These are phyloP conservation scores for Oopsacas minuta DNA, from an alignment of 37 sponge, comb jelly and placozoan species.

Conservation along the genomic window DNA sequence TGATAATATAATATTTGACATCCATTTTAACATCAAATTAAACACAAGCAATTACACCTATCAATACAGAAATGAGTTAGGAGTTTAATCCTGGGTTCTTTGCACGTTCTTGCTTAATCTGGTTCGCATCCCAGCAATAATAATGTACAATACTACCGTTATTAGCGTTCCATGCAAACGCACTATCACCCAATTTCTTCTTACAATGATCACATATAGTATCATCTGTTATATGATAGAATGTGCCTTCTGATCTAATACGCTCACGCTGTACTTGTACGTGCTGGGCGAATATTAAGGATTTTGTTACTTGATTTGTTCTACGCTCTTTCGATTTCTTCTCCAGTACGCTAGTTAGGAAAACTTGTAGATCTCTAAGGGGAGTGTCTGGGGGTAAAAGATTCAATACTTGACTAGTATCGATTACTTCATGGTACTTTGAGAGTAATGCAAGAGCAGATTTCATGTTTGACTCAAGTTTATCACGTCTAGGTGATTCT, in stretches of 20 bases:
- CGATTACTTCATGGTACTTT: constrained; percentile 49
- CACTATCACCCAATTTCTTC: constrained; percentile 55
- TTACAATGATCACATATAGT: constrained; percentile 37
- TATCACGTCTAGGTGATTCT: background rate
- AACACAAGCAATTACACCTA: background rate
- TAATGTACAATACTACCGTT: constrained; percentile 44
- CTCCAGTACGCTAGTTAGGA: constrained; percentile 45
- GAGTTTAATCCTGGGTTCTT: background rate
- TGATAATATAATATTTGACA: background rate
- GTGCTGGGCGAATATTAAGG: constrained; percentile 47
- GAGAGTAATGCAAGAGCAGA: constrained; percentile 46
- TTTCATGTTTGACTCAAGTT: constrained; percentile 41
- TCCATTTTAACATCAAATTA: background rate
- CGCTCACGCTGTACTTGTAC: constrained; percentile 49
- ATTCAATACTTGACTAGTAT: constrained; percentile 61
- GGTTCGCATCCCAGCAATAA: constrained; percentile 35
- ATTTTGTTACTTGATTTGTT: constrained; percentile 42
- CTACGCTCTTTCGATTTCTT: constrained; percentile 30
- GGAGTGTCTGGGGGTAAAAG: constrained; percentile 35
- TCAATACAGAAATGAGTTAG: background rate
- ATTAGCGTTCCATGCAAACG: constrained; percentile 54
- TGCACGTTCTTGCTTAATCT: background rate
- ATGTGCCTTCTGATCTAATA: constrained; percentile 25
- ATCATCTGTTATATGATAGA: constrained; percentile 33
- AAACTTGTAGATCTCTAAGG: constrained; percentile 29